Percentiles rank a stretch among this genome's conserved stretches.
phyloP scores from a whole-genome alignment of 2,113 vertebrate genomes.

The Rostratula benghalensis region DNA sequence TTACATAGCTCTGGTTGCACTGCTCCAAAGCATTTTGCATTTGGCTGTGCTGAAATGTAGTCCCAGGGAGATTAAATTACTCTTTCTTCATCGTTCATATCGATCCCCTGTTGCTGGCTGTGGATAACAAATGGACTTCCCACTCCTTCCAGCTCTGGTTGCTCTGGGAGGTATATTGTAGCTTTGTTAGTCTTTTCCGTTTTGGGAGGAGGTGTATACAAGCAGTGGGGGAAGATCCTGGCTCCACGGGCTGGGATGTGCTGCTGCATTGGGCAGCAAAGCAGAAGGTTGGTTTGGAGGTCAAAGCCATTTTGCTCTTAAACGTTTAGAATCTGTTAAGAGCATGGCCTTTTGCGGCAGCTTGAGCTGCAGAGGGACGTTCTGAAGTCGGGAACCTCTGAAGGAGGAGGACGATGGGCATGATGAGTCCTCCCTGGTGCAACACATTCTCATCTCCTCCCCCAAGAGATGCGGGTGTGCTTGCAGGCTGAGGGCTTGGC shows the following conservation, averaged over 20 bases:
- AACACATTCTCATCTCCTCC: neutral
- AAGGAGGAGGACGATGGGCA: neutral
- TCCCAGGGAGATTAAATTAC: slow-evolving; percentile 9
- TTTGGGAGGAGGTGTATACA: neutral
- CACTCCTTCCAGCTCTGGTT: neutral
- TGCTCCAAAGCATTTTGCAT: neutral
- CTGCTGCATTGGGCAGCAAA: neutral
- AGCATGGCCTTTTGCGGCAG: neutral
- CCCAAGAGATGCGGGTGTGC: neutral
- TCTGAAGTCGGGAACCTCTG: neutral
- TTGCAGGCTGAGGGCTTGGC: neutral
- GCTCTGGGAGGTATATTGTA: neutral
- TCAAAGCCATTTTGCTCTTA: neutral
- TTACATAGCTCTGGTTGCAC: neutral
- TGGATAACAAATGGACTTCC: slow-evolving; percentile 38
- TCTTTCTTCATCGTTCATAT: neutral
- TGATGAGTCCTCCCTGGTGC: neutral
- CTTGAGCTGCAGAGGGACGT: neutral
- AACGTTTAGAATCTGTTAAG: neutral
- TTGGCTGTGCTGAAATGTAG: slow-evolving; percentile 23
- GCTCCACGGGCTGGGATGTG: neutral
- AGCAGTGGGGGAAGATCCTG: neutral
- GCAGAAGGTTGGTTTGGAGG: neutral
- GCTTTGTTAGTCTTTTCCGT: neutral
- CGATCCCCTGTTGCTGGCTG: neutral